phyloP scores from a whole-genome alignment of 1,140 invertebrate genomes.

The Drosophila bocki region DNA sequence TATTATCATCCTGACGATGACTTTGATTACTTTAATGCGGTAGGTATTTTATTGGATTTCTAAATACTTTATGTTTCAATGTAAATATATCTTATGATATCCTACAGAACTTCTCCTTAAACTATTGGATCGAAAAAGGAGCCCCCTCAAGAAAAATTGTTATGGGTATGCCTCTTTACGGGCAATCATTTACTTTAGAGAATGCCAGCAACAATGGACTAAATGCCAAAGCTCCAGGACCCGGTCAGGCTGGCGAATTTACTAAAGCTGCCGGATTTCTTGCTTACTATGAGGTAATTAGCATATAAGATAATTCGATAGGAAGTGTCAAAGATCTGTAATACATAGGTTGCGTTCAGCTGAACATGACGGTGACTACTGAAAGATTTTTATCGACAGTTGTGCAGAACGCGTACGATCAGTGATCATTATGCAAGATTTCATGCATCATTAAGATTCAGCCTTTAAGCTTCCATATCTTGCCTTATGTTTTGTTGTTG shows the following conservation, averaged over 20 bases:
- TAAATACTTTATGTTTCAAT: background rate
- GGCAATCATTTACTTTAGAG: slow-evolving; percentile 91
- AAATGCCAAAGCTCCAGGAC: slow-evolving; percentile 90
- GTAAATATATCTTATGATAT: slow-evolving; percentile 46
- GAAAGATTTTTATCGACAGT: no score
- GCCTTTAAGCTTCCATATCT: no score
- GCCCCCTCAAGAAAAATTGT: slow-evolving; percentile 92
- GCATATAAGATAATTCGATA: background rate
- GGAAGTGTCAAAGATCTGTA: background rate
- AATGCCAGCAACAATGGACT: slow-evolving; percentile 88
- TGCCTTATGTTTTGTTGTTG: no score
- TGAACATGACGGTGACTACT: no score
- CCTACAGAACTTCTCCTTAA: slow-evolving; percentile 92
- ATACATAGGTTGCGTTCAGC: no score
- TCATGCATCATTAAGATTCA: no score
- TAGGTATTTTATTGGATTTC: slow-evolving; percentile 74
- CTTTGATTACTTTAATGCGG: slow-evolving; percentile 89
- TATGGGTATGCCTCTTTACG: slow-evolving; percentile 96
- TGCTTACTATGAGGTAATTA: slow-evolving; percentile 93
- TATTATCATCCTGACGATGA: slow-evolving; percentile 93
- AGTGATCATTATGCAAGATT: no score
- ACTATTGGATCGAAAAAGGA: slow-evolving; percentile 95
- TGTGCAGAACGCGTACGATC: no score
- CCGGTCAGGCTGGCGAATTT: slow-evolving; percentile 92
- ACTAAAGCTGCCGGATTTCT: slow-evolving; percentile 94